phyloP scores from a whole-genome alignment of 2,888 invertebrate genomes.

The Masnerella sp. region DNA sequence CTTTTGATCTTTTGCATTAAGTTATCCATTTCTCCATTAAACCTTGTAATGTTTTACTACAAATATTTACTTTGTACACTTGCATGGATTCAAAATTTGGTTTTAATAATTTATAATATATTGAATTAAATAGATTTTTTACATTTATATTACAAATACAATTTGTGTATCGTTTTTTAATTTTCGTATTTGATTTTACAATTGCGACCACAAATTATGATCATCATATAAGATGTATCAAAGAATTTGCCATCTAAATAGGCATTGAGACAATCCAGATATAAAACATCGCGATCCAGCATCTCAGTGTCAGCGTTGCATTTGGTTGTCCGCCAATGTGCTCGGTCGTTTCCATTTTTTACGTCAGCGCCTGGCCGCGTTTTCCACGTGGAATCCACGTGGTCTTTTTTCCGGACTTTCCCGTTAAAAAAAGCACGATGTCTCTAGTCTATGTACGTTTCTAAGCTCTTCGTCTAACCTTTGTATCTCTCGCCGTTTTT shows the following conservation, averaged over 20 bases:
- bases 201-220: not conserved
- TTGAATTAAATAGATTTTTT: no score
- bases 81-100: no score
- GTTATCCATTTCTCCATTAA: no score
- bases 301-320: slow-evolving; percentile 17
- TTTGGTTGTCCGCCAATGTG: slow-evolving; percentile 25
- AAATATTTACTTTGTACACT: no score
- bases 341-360: slow-evolving; percentile 11
- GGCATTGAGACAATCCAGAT: not conserved
- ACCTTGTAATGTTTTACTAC: no score
- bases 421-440: not conserved
- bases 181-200: not conserved
- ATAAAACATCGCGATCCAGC: slow-evolving; percentile 15
- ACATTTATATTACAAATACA: no score
- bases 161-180: no score
- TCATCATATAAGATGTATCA: not conserved
- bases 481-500: not conserved
- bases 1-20: no score
- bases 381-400: slow-evolving; percentile 2
- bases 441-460: not conserved
- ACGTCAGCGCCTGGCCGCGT: slow-evolving; percentile 11
- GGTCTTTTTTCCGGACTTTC: not conserved
- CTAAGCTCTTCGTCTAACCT: slow-evolving; percentile 5
- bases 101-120: no score
- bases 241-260: not conserved